phyloP scores from a whole-genome alignment of 2,113 vertebrate genomes.

The Laterallus jamaicensis region DNA sequence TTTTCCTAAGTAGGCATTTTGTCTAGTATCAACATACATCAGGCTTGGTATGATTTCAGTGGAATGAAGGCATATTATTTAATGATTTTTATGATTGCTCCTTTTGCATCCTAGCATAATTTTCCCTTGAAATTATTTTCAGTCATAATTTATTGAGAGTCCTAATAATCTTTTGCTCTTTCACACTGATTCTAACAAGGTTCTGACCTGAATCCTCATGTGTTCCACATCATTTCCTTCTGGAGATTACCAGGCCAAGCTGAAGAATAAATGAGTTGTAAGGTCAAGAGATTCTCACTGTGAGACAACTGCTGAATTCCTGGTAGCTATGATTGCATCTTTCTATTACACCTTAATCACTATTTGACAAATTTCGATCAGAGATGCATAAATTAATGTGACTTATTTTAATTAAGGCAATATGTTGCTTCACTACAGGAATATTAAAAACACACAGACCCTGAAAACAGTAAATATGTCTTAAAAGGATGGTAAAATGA shows the following conservation, averaged over 20 bases:
- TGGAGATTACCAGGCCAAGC: slow-evolving; percentile 66
- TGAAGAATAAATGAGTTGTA: slow-evolving; percentile 69
- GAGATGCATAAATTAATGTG: slow-evolving; percentile 58
- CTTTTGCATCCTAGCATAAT: slow-evolving; percentile 12
- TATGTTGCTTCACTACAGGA: slow-evolving; percentile 34
- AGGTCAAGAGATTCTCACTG: slow-evolving; percentile 73
- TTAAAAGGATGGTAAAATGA: neutral
- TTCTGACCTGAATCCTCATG: slow-evolving; percentile 63
- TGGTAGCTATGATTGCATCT: slow-evolving; percentile 63
- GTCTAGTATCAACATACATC: neutral
- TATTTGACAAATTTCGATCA: slow-evolving; percentile 65
- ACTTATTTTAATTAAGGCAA: slow-evolving; percentile 69
- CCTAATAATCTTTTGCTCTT: slow-evolving; percentile 58
- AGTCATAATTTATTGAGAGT: slow-evolving; percentile 47
- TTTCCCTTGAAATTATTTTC: slow-evolving; percentile 43
- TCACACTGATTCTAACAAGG: slow-evolving; percentile 57
- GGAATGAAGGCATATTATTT: neutral
- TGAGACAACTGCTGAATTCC: slow-evolving; percentile 68
- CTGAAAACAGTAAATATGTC: slow-evolving; percentile 15
- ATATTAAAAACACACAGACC: slow-evolving; percentile 38
- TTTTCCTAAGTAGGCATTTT: neutral
- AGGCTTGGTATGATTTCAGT: neutral
- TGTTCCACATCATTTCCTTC: slow-evolving; percentile 71
- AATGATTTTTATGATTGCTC: neutral
- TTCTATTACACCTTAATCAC: slow-evolving; percentile 61